Conservation (phyloP, 23 tunicate genomes). For the Corella eumyota region DNA sequence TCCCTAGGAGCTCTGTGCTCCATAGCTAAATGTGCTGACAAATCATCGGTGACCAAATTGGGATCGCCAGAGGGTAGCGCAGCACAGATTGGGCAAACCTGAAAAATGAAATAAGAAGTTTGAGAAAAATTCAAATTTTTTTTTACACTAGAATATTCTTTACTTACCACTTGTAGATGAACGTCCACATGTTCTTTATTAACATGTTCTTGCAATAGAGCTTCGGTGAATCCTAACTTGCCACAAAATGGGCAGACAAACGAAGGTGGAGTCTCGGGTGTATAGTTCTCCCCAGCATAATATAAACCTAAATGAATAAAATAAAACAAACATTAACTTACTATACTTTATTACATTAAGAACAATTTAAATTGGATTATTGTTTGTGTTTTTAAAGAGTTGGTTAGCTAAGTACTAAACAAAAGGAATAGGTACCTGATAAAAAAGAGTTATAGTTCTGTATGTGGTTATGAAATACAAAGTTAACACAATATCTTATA, state of each 20-base stretch:
- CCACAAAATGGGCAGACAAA: slow-evolving; percentile 66
- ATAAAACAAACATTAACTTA: background rate
- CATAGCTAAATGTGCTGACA: slow-evolving; percentile 46
- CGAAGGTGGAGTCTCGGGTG: slow-evolving; percentile 66
- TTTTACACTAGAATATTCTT: too few species aligned
- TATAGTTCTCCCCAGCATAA: slow-evolving; percentile 68
- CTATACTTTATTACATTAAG: too few species aligned
- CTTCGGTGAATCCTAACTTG: slow-evolving; percentile 55
- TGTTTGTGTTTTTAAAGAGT: too few species aligned
- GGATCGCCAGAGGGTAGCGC: slow-evolving; percentile 85
- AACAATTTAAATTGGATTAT: too few species aligned
- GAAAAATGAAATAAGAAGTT: background rate
- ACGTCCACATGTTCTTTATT: slow-evolving; percentile 51
- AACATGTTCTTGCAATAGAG: slow-evolving; percentile 60
- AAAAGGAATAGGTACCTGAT: too few species aligned
- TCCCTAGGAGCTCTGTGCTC: slow-evolving; percentile 43
- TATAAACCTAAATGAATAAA: slow-evolving; percentile 22
- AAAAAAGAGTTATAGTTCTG: too few species aligned
- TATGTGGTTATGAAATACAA: too few species aligned
- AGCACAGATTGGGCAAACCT: slow-evolving; percentile 91
- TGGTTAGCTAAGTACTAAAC: too few species aligned
- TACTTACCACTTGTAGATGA: slow-evolving; percentile 59
- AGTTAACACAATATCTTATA: too few species aligned
- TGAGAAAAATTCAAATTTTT: background rate
- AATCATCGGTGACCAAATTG: slow-evolving; percentile 57